Conservation (phyloP, 2,888 invertebrate genomes). For the Thymelicus acteon region DNA sequence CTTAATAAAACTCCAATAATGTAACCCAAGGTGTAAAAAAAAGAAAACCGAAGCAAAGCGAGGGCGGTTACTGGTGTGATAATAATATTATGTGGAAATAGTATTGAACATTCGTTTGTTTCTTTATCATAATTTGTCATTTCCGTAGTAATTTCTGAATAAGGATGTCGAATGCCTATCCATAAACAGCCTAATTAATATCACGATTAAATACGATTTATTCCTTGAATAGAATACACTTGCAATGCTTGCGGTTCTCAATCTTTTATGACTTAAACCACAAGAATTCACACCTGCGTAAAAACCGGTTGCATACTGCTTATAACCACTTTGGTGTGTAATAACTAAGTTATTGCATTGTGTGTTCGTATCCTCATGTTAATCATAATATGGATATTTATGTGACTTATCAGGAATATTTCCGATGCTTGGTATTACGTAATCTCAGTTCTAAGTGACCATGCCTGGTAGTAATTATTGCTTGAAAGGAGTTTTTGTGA, state of each 20-base stretch:
- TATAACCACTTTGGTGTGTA: slow-evolving; percentile 3
- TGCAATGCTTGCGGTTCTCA: neutral
- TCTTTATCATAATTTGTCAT: no score
- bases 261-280: slow-evolving; percentile 18
- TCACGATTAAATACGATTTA: neutral
- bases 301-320: slow-evolving; percentile 20
- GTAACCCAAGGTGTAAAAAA: no score
- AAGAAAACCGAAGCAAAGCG: no score
- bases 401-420: slow-evolving; percentile 14
- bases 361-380: slow-evolving; percentile 6
- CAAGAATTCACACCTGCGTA: slow-evolving; percentile 24
- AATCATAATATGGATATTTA: slow-evolving; percentile 10
- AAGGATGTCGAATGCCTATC: neutral
- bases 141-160: neutral
- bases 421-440: neutral
- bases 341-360: slow-evolving; percentile 14
- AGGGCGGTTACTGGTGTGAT: no score
- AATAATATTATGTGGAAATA: no score
- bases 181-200: neutral
- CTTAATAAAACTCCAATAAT: no score
- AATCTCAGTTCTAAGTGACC: neutral
- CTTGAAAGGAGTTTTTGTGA: neutral
- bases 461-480: no score
- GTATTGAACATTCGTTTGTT: no score
- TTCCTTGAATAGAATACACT: neutral